These are phyloP conservation scores for Harpagifer antarcticus DNA, from an alignment of 2,797 vertebrate species.

Conservation along the genomic window DNA sequence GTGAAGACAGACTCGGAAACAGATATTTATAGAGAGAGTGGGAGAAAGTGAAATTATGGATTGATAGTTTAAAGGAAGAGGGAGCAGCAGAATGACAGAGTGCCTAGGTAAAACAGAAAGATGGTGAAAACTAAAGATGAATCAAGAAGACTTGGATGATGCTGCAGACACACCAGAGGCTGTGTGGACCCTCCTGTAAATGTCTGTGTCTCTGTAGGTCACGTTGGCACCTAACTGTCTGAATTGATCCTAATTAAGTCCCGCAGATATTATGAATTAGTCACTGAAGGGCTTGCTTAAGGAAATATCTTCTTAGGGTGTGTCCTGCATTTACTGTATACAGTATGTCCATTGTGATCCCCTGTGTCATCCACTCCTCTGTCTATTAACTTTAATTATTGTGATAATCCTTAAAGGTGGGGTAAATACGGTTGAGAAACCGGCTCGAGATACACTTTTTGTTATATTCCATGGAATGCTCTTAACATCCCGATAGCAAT, in stretches of 20 bases:
- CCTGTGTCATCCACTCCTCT: constrained; percentile 13
- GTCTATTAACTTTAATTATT: constrained; percentile 22
- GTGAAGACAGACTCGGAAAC: constrained; percentile 49
- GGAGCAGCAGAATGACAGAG: constrained; percentile 50
- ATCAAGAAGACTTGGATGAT: constrained; percentile 42
- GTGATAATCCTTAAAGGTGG: constrained; percentile 14
- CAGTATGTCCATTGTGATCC: constrained; percentile 3
- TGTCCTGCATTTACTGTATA: constrained; percentile 34
- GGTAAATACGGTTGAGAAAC: no score
- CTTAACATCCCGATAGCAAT: no score
- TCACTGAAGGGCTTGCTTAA: constrained; percentile 59
- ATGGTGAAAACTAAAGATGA: constrained; percentile 57
- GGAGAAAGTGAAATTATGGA: constrained; percentile 64
- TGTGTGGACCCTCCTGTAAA: constrained; percentile 38
- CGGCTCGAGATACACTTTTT: no score
- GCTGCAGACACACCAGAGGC: constrained; percentile 55
- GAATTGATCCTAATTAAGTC: constrained; percentile 70
- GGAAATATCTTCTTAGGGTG: constrained; percentile 50
- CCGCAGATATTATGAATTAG: constrained; percentile 64
- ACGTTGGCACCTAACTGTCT: constrained; percentile 59
- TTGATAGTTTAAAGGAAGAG: constrained; percentile 75
- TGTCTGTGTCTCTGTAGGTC: constrained; percentile 49
- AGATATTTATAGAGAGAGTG: constrained; percentile 77
- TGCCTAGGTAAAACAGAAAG: constrained; percentile 42
- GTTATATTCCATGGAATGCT: no score